Base-by-base conservation (phyloP, 2,888 invertebrate genomes). In the Drosophila paramelanica region DNA sequence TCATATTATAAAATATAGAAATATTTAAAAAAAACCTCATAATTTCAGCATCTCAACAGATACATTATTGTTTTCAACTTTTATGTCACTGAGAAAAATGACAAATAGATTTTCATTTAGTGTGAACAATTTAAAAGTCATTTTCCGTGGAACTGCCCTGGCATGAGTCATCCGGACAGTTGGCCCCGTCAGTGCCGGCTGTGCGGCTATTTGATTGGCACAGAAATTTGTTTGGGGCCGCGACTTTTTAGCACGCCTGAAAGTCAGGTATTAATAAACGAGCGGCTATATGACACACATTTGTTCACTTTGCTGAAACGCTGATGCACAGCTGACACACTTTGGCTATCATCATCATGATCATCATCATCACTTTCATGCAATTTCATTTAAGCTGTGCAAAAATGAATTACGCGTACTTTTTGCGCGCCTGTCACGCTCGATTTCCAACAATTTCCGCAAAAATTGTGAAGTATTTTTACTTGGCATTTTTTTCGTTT, bases 271-370 rank as follows among this genome's bases (percentile, higher is more conserved):
- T 85, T 81, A 76, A 84, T 80, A 78, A 76, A 82, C 79, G 67
- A 55, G 79, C 77, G 67, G 58, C 71, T 47, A 62, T 62, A 62
- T 76, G 77, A 70, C 73, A 77, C 72, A 78, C 64, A 76, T 70
- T 61, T 65, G 49, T 14, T 66, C 80, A 68, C 64, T 81, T 79
- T 58, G 62, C 52, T 61, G 71, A 82, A 77, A 58, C 64, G 52
- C 68, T 82, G 82, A 77, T 80, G 79, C 83, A 82, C 75, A 75
- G 77, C 75, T 83, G 83, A 85, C 83, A 84, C 82, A 82, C 67
- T 69, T 82, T 72, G 50, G 13, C 51, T 76, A 59, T 27, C 61
- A 65, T 55, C 59, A 36, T 27, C 38, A 36, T 7, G 20, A 36
- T n/a, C 25, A 39, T 49, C 25, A 58, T 55, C 36, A 3, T 7